A percentile compares a stretch with the other conserved stretches of the same genome.
phyloP scores from a whole-genome alignment of 1,140 invertebrate genomes.

The Apis dorsata region DNA sequence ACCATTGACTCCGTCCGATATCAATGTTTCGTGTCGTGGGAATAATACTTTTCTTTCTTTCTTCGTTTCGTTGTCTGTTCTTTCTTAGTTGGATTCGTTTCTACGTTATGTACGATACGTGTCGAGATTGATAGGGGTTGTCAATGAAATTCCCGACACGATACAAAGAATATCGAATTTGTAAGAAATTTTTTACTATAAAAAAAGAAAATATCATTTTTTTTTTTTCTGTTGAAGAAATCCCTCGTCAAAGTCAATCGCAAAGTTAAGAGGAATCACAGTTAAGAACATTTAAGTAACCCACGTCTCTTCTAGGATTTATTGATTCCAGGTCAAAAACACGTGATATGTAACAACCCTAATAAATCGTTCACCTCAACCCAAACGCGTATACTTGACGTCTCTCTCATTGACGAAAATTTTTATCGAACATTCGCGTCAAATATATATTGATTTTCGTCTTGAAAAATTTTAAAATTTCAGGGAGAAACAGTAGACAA shows the following conservation, averaged over 20 bases:
- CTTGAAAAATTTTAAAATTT: not conserved
- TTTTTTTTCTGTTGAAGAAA: not conserved
- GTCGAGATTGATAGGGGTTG: not conserved
- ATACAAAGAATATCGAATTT: too few relatives aligned
- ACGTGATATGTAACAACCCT: not conserved
- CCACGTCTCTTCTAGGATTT: not conserved
- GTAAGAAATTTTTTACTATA: not conserved
- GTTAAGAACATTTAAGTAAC: not conserved
- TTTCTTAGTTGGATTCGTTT: not conserved
- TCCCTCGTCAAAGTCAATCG: not conserved
- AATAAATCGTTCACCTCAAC: not conserved
- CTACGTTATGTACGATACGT: not conserved
- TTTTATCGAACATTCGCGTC: not conserved
- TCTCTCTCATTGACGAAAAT: not conserved
- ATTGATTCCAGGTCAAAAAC: not conserved
- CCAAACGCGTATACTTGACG: not conserved
- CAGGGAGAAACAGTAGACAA: not conserved
- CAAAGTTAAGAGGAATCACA: not conserved
- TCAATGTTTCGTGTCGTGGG: conserved; percentile 30
- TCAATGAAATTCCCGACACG: not conserved
- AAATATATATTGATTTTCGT: not conserved
- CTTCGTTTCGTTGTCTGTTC: too few relatives aligned
- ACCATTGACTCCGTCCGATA: conserved; percentile 11
- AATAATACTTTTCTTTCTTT: not conserved
- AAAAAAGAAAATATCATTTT: not conserved